phyloP scores from a whole-genome alignment of 2,888 invertebrate genomes.

The Pecten maximus region DNA sequence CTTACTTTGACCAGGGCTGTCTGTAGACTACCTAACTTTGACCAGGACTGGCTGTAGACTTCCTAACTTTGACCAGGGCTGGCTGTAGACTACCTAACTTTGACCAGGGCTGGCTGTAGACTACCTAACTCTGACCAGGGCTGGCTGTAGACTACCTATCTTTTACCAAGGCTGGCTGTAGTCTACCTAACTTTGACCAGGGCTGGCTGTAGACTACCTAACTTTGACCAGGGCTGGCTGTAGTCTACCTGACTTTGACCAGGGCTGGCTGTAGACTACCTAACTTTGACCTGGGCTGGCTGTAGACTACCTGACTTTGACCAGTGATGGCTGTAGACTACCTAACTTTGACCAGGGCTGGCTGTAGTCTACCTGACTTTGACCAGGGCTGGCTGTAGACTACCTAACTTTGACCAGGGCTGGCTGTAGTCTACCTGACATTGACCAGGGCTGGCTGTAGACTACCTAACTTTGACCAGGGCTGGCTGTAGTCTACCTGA shows the following conservation, averaged over 20 bases:
- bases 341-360: not conserved
- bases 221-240: not conserved
- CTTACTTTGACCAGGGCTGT: too few species aligned
- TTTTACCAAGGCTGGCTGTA: not conserved
- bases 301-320: not conserved
- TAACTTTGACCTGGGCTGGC: not conserved
- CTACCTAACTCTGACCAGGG: not conserved
- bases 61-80: not conserved
- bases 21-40: too few species aligned
- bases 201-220: not conserved
- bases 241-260: not conserved
- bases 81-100: not conserved
- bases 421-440: not conserved
- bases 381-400: not conserved
- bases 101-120: not conserved
- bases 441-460: not conserved
- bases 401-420: not conserved
- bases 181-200: not conserved
- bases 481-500: not conserved
- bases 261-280: not conserved
- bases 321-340: too few species aligned
- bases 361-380: not conserved
- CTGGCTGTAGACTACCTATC: not conserved
- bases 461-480: not conserved
- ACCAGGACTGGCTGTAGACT: too few species aligned